A percentile compares a stretch with the other conserved stretches of the same genome.
phyloP scores from a whole-genome alignment of 2,113 vertebrate species.

The Sakesphorus luctuosus region DNA sequence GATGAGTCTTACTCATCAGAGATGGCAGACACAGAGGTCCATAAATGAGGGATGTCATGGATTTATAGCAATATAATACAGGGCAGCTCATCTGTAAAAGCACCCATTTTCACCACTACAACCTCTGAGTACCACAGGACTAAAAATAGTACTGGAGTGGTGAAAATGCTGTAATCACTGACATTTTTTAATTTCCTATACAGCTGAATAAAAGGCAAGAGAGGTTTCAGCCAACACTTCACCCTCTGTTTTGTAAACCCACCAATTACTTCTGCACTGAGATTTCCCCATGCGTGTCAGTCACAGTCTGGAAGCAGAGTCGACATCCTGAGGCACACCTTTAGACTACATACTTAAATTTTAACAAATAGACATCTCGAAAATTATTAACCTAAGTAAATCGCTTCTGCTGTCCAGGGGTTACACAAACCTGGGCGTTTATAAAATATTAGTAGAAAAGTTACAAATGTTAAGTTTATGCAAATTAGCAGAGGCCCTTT shows the following conservation, averaged over 20 bases:
- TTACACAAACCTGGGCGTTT: background rate
- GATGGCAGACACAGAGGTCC: background rate
- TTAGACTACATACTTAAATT: background rate
- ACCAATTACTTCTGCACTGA: background rate
- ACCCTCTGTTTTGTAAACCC: background rate
- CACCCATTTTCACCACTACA: background rate
- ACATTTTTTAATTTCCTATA: background rate
- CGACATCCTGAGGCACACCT: background rate
- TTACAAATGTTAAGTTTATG: background rate
- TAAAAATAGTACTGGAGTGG: background rate
- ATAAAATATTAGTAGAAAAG: background rate
- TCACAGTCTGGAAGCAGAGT: background rate
- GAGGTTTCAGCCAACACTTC: background rate
- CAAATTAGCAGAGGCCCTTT: background rate
- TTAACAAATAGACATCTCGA: background rate
- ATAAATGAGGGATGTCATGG: background rate
- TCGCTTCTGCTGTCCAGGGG: background rate
- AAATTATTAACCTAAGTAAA: background rate
- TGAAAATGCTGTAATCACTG: background rate
- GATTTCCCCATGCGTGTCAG: background rate
- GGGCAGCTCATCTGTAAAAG: background rate
- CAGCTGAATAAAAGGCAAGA: background rate
- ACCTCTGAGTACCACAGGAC: background rate
- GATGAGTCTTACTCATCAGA: background rate
- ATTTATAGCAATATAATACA: background rate